Evolutionary conservation across 2,797 vertebrate species (phyloP).

Genomic region (Gouania willdenowi): DNA sequence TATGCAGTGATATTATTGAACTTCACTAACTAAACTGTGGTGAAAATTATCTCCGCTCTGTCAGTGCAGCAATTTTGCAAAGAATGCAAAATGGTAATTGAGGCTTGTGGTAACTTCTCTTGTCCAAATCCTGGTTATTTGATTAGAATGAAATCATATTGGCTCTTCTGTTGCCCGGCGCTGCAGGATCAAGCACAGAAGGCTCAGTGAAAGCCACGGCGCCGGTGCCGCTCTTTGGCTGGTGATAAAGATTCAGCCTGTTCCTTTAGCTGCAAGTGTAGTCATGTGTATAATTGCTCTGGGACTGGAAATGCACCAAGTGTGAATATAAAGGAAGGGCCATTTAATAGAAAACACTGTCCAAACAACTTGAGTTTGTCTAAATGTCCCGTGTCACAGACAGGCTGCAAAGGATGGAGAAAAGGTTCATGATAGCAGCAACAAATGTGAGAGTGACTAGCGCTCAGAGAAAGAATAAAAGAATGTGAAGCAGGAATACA

Average conservation of each 20-base stretch:
- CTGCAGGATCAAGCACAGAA: constrained; percentile 58
- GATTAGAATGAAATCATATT: constrained; percentile 67
- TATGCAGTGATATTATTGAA: constrained; percentile 9
- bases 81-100: constrained; percentile 52
- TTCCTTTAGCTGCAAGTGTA: constrained; percentile 73
- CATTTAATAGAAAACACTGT: constrained; percentile 70
- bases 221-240: constrained; percentile 58
- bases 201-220: constrained; percentile 52
- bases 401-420: constrained; percentile 46
- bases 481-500: constrained; percentile 10
- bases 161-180: constrained; percentile 66
- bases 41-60: constrained; percentile 32
- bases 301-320: constrained; percentile 68
- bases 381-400: constrained; percentile 63
- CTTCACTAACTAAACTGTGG: constrained; percentile 7
- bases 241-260: constrained; percentile 71
- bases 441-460: neutral
- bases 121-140: constrained; percentile 58
- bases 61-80: constrained; percentile 38
- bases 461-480: constrained; percentile 6
- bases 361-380: constrained; percentile 68
- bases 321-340: constrained; percentile 69
- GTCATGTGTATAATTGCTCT: constrained; percentile 76
- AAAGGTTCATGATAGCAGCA: constrained; percentile 40
- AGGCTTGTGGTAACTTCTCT: constrained; percentile 39